Evolutionary conservation across 2,113 vertebrate genomes (phyloP).

Genomic region (Macroglossus sobrinus): DNA sequence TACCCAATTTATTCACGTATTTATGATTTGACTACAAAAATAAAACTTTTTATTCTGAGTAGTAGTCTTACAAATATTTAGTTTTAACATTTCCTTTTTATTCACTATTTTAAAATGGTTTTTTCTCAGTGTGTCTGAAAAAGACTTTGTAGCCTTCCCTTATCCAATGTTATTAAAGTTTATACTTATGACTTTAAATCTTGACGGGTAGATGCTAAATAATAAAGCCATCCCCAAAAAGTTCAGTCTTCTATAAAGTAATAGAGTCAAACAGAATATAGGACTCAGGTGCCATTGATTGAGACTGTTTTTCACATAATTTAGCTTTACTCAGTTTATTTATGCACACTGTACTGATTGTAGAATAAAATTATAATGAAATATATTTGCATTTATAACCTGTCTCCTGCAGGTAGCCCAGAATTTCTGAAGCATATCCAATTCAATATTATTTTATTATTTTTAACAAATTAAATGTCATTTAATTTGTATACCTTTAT

Average conservation of each 20-base stretch:
- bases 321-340: conserved; percentile 9
- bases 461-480: conserved; percentile 64
- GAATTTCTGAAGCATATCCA: conserved; percentile 49
- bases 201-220: conserved; percentile 13
- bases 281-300: neutral
- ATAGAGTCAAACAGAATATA: neutral
- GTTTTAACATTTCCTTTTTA: neutral
- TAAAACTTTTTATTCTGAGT: neutral
- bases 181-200: neutral
- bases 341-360: neutral
- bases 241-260: neutral
- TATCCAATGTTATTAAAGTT: neutral
- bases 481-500: conserved; percentile 56
- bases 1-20: neutral
- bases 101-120: neutral
- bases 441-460: conserved; percentile 52
- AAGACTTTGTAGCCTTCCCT: neutral
- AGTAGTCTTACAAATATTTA: neutral
- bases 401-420: conserved; percentile 26
- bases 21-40: conserved; percentile 21
- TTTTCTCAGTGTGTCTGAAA: neutral
- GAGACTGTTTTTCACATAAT: neutral
- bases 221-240: conserved; percentile 7
- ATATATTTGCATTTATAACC: conserved; percentile 62
- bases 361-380: conserved; percentile 60